Conservation (phyloP, 2,113 vertebrate genomes). For the Laterallus jamaicensis region DNA sequence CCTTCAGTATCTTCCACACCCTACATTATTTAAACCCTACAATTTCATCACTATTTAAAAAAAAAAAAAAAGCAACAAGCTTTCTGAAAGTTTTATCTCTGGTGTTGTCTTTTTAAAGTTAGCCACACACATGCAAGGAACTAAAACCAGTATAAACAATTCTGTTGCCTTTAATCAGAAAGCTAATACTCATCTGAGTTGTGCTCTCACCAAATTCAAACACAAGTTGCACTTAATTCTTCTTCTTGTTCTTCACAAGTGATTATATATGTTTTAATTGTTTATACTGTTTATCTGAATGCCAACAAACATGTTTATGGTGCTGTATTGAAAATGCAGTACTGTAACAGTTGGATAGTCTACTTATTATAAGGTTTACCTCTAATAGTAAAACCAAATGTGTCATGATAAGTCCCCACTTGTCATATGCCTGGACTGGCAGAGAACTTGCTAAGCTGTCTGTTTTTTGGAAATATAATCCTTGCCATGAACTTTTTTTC, state of each 20-base stretch:
- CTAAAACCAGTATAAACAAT: neutral
- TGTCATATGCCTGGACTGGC: neutral
- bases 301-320: neutral
- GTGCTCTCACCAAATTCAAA: neutral
- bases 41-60: neutral
- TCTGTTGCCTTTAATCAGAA: neutral
- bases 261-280: neutral
- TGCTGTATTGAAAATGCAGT: neutral
- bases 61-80: neutral
- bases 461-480: neutral
- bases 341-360: neutral
- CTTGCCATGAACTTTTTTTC: conserved; percentile 21
- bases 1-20: neutral
- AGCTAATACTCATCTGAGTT: neutral
- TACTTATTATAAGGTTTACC: neutral
- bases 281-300: neutral
- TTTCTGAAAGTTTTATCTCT: neutral
- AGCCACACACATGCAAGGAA: fast-evolving
- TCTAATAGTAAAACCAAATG: neutral
- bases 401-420: neutral
- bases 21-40: neutral
- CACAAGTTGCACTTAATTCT: neutral
- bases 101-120: neutral
- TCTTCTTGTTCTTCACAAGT: neutral
- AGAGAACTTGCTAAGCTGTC: neutral